Base-by-base conservation (phyloP, 2,113 vertebrate genomes). In the Zeus faber region DNA sequence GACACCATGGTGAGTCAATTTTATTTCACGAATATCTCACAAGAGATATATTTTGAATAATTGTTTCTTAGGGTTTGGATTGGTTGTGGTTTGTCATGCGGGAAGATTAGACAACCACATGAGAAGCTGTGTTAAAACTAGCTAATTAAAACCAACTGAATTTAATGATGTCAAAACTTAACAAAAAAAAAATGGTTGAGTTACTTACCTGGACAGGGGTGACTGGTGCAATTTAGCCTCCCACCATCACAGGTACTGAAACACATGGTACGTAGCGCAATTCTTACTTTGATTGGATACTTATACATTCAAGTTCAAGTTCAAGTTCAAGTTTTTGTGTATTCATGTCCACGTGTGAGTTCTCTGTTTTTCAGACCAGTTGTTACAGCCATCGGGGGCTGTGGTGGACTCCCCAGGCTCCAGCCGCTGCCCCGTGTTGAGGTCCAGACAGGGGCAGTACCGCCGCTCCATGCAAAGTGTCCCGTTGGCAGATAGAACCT, bases 191-290 rank as follows among this genome's bases (percentile, higher is more conserved):
- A n/a, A n/a, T n/a, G n/a, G n/a, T n/a, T n/a, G n/a, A n/a, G n/a
- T n/a, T n/a, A 40, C 41, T 76, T 37, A 96, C 94, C 92, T 69
- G 91, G 81, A 51, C 94, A 95, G 3, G 78, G 67, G 3, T 78
- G 3, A 27, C 57, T 84, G 7, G 85, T 87, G 60, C 93, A 95
- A 59, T 58, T 80, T 14, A 95, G 67, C 16, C 45, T 84, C 13
- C 94, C 94, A 4, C 66, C 74, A 1, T 73, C 47, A 77, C 94
- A 95, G 31, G 92, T 91, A 73, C 94, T 96, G 57, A 20, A 81
- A 71, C 10, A 73, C 24, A 54, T 3, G 31, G 2, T 4, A 67
- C 46, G n/a, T n/a, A n/a, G n/a, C n/a, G n/a, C n/a, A n/a, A n/a
- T n/a, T n/a, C n/a, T n/a, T n/a, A n/a, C n/a, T n/a, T n/a, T n/a